Evolutionary conservation across 2,113 vertebrate genomes (phyloP), one percentile per base, ranked within the genome.

Genomic region (Oenanthe melanoleuca): DNA sequence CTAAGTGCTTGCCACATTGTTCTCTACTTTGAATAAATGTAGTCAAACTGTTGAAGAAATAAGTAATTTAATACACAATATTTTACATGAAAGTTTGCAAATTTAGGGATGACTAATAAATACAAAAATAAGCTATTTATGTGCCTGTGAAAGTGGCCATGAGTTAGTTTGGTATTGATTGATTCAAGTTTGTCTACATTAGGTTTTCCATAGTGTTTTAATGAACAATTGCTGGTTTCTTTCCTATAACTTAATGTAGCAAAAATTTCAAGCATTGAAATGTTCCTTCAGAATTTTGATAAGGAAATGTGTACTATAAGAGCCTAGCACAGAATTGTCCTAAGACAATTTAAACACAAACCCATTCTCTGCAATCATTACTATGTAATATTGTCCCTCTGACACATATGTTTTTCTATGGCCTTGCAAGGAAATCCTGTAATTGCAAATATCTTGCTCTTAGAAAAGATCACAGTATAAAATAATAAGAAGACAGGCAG

Each of bases 171-270:
- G 11, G 18, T 38, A 60, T 23, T 3, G 1, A 3, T 13, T 63
- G 29, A 72, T 67, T 31, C 19, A 28, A 55, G 15, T 64, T 53
- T 45, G 33, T 20, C 26, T 56, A 2, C 14, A 14, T 24, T 24
- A 72, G 12, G 21, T 50, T 88, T 59, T 34, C 34, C n/a, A 15
- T 5, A 29, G 40, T 49, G 40, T 60, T 74, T 67, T 5, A 55
- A 42, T 24, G 6, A 40, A 13, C 9, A 56, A 63, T 74, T 75
- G 7, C 23, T 57, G 6, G 14, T 45, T 59, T 71, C 2, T 73
- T 80, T 82, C 55, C 61, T 61, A 18, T 57, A 73, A 42, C 3
- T 1, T 56, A 52, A 24, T 0, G 1, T 0, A 84, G 17, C 23
- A 93, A 70, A 67, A 72, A 42, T 20, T 64, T 80, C 22, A 74